phyloP scores from a whole-genome alignment of 2,888 invertebrate genomes.

The Chymomyza fuscimana region DNA sequence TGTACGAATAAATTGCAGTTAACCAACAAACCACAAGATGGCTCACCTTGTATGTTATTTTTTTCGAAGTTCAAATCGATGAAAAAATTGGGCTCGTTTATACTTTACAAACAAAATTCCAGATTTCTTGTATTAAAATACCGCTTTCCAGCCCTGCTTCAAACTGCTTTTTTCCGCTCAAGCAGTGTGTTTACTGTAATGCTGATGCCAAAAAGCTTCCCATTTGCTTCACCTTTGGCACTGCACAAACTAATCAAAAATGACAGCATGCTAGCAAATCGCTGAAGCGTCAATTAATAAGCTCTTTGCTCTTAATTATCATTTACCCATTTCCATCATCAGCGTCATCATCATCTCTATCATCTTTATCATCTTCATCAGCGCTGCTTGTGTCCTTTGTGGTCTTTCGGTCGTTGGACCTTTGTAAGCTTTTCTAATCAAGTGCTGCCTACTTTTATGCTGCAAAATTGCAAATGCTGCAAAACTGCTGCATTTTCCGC shows the following conservation, averaged over 20 bases:
- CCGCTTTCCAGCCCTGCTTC: too few species aligned
- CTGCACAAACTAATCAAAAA: constrained; percentile 39
- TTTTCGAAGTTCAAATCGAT: too few species aligned
- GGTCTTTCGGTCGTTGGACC: constrained; percentile 17
- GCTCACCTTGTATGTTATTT: too few species aligned
- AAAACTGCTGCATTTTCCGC: not conserved
- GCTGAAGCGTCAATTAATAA: constrained; percentile 41
- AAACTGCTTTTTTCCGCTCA: not conserved
- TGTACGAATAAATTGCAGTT: too few species aligned
- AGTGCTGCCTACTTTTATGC: constrained; percentile 31
- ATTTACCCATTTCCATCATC: not conserved
- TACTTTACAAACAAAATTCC: too few species aligned
- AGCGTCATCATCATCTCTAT: not conserved
- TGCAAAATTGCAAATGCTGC: not conserved
- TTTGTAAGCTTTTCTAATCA: constrained; percentile 43
- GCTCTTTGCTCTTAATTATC: constrained; percentile 10
- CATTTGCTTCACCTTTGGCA: too few species aligned
- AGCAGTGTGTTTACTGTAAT: not conserved
- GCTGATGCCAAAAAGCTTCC: too few species aligned
- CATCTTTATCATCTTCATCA: not conserved
- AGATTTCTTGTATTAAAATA: too few species aligned
- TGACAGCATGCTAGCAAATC: constrained; percentile 27
- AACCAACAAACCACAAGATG: too few species aligned
- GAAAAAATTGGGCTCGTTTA: too few species aligned
- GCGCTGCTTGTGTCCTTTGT: constrained; percentile 18